phyloP scores from a whole-genome alignment of 2,113 vertebrate species.

The Leucoraja erinaceus region DNA sequence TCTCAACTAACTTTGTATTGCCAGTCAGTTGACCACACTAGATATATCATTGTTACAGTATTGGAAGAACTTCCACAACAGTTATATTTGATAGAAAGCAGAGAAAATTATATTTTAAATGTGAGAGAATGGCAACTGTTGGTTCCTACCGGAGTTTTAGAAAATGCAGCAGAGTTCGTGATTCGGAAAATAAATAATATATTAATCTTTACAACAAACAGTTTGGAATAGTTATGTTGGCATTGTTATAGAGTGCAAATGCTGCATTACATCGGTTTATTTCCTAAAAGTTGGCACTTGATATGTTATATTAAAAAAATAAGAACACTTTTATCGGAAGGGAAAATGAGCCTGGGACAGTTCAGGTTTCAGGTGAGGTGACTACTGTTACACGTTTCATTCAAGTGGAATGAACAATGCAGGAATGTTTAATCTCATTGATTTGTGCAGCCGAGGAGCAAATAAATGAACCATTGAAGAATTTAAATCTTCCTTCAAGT shows the following conservation, averaged over 20 bases:
- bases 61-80: not conserved
- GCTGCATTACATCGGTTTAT: too few relatives aligned
- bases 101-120: too few relatives aligned
- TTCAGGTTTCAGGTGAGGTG: constrained; percentile 3
- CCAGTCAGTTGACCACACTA: not conserved
- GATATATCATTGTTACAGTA: not conserved
- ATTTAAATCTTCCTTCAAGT: constrained; percentile 39
- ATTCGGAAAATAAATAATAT: too few relatives aligned
- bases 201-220: too few relatives aligned
- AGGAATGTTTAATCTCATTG: constrained; percentile 39
- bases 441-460: constrained; percentile 38
- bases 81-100: too few relatives aligned
- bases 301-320: constrained; percentile 18
- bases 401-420: constrained; percentile 36
- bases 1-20: too few relatives aligned
- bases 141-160: too few relatives aligned
- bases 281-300: constrained; percentile 45
- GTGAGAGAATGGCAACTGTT: too few relatives aligned
- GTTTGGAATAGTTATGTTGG: too few relatives aligned
- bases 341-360: not conserved
- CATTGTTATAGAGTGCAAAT: too few relatives aligned
- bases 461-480: constrained; percentile 28
- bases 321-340: not conserved
- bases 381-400: constrained; percentile 34
- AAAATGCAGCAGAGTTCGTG: too few relatives aligned